Percentiles rank a stretch among this genome's conserved stretches.
Conservation (phyloP, 2,113 vertebrate species). For the Mustela nigripes region DNA sequence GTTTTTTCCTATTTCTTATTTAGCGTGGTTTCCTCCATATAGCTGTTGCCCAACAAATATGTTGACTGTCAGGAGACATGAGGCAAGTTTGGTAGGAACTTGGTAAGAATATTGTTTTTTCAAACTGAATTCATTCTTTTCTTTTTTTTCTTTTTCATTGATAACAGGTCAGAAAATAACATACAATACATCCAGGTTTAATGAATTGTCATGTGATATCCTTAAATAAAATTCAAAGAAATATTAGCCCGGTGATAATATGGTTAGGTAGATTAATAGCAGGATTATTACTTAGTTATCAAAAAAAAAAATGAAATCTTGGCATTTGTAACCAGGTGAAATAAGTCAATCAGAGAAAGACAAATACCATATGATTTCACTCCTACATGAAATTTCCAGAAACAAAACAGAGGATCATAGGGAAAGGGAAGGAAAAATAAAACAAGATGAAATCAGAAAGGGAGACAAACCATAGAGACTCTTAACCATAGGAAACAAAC, state of each 20-base stretch:
- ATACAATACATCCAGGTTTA: background rate
- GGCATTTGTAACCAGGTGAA: no score
- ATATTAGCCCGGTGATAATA: background rate
- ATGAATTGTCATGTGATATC: background rate
- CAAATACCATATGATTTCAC: no score
- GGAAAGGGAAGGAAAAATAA: no score
- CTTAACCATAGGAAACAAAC: no score
- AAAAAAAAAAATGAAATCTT: no score
- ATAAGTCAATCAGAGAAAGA: no score
- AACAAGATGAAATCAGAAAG: no score
- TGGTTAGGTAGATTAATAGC: background rate
- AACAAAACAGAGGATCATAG: no score
- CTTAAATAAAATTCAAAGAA: constrained; percentile 47
- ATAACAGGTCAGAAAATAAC: background rate
- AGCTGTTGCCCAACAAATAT: background rate
- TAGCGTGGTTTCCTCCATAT: background rate
- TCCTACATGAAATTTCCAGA: no score
- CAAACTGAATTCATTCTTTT: background rate
- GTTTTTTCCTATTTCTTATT: background rate
- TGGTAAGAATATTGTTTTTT: background rate
- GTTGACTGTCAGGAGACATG: background rate
- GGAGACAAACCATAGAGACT: no score
- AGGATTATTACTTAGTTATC: no score
- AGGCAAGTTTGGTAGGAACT: constrained; percentile 14
- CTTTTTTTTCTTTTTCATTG: background rate